These are phyloP conservation scores for Triplophysa yarkandensis DNA, from an alignment of 2,797 vertebrate species.

Conservation along the genomic window DNA sequence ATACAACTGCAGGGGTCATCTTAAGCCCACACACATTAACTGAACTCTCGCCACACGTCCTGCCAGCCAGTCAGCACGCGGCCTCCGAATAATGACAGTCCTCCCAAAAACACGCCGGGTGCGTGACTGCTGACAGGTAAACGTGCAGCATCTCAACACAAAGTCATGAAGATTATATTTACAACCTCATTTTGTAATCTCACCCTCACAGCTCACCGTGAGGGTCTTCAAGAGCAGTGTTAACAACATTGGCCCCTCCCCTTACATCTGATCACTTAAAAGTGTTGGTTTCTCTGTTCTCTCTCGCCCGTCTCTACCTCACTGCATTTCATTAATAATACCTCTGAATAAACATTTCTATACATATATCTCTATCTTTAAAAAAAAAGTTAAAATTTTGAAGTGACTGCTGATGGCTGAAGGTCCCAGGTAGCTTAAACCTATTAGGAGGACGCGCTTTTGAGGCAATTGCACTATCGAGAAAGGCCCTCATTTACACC, in stretches of 20 bases:
- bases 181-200: constrained; percentile 75
- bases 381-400: constrained; percentile 74
- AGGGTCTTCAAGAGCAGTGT: constrained; percentile 77
- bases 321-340: constrained; percentile 83
- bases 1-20: constrained; percentile 80
- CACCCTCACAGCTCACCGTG: constrained; percentile 62
- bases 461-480: constrained; percentile 12
- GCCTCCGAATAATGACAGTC: constrained; percentile 39
- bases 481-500: neutral
- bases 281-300: constrained; percentile 64
- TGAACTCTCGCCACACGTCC: constrained; percentile 70
- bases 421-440: constrained; percentile 52
- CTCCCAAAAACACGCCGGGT: neutral
- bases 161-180: constrained; percentile 82
- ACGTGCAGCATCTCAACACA: constrained; percentile 70
- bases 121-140: constrained; percentile 46
- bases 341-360: constrained; percentile 86
- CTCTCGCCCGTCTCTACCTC: constrained; percentile 70
- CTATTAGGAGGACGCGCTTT: constrained; percentile 21
- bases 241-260: constrained; percentile 78
- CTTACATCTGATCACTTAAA: constrained; percentile 52
- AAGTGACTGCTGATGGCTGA: constrained; percentile 76
- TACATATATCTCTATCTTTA: constrained; percentile 81
- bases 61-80: constrained; percentile 56
- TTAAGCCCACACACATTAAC: constrained; percentile 68